Conservation (phyloP, 2,113 vertebrate species). For the Xenotilapia longispinis region DNA sequence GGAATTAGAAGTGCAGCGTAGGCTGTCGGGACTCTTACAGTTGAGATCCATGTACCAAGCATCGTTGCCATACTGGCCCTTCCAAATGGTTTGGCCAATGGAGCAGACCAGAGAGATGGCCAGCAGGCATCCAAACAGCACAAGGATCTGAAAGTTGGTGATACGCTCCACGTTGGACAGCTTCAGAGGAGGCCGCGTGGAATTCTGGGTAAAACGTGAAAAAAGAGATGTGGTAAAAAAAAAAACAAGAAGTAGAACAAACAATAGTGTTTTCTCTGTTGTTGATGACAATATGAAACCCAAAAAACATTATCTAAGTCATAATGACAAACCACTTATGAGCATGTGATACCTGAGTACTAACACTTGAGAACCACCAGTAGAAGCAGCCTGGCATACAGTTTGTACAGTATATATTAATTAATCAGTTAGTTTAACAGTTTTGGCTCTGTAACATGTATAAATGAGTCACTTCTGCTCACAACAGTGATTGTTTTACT, state of each 20-base stretch:
- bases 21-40: slow-evolving; percentile 80
- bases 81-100: slow-evolving; percentile 94
- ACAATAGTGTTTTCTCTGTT: not conserved
- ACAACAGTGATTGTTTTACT: not conserved
- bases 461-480: not conserved
- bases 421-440: not conserved
- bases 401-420: not conserved
- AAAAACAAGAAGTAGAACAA: not conserved
- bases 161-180: slow-evolving; percentile 97
- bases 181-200: slow-evolving; percentile 93
- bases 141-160: slow-evolving; percentile 96
- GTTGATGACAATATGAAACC: not conserved
- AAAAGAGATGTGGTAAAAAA: not conserved
- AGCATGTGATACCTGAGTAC: not conserved
- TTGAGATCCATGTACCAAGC: slow-evolving; percentile 98
- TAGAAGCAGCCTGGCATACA: not conserved
- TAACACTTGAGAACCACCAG: not conserved
- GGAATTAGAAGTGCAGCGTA: slow-evolving; percentile 38
- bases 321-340: not conserved
- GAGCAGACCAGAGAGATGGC: slow-evolving; percentile 96
- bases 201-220: slow-evolving; percentile 78
- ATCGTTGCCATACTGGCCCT: slow-evolving; percentile 81
- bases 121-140: slow-evolving; percentile 93
- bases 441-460: not conserved
- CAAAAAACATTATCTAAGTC: not conserved